Evolutionary conservation across 2,113 vertebrate species (phyloP).

Genomic region (Himantopus leucocephalus): DNA sequence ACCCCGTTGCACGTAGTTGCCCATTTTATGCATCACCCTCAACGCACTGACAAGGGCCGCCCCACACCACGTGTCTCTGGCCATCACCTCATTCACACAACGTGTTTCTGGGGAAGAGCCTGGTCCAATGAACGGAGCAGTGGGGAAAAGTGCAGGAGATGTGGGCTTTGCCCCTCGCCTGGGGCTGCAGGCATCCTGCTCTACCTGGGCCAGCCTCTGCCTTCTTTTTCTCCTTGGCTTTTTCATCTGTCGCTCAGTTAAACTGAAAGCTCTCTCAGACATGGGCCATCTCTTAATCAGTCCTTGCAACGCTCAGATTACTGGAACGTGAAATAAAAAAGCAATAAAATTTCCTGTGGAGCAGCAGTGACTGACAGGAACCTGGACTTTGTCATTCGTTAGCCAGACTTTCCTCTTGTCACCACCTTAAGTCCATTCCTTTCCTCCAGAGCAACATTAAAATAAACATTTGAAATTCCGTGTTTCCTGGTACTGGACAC

Average conservation of each 20-base stretch:
- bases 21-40: not conserved
- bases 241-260: not conserved
- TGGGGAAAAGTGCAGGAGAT: not conserved
- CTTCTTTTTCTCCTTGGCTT: not conserved
- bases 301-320: not conserved
- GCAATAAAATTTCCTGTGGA: not conserved
- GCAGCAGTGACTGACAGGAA: not conserved
- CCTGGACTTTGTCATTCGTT: not conserved
- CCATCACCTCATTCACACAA: not conserved
- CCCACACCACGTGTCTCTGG: rapidly evolving
- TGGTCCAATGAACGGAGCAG: rapidly evolving
- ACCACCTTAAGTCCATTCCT: not conserved
- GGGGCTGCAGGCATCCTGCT: not conserved
- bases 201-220: not conserved
- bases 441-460: not conserved
- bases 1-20: rapidly evolving
- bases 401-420: not conserved
- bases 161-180: not conserved
- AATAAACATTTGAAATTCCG: not conserved
- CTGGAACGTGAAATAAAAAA: not conserved
- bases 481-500: not conserved
- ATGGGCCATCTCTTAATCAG: not conserved
- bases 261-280: not conserved
- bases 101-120: not conserved
- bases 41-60: not conserved